These are phyloP conservation scores for Panopea generosa DNA, from an alignment of 2,888 invertebrate genomes.

Conservation along the genomic window DNA sequence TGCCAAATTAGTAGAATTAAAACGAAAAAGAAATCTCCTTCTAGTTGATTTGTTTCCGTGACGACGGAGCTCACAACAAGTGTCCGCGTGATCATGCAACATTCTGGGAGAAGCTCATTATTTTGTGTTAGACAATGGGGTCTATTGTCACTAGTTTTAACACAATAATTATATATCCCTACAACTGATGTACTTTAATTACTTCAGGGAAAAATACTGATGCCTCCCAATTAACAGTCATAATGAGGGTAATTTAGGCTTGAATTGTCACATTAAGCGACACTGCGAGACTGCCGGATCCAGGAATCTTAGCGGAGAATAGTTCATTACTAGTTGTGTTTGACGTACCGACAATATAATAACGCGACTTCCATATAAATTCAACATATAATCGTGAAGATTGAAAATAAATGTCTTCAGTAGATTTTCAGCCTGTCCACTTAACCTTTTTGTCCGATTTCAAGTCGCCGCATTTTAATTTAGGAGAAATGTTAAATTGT, in stretches of 20 bases:
- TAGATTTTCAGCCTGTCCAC: too few relatives aligned
- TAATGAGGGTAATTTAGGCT: slow-evolving; percentile 58
- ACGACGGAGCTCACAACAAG: not conserved
- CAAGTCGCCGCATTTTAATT: too few relatives aligned
- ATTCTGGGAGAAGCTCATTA: slow-evolving; percentile 5
- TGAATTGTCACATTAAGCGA: slow-evolving; percentile 56
- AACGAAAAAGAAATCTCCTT: too few relatives aligned
- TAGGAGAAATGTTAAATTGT: too few relatives aligned
- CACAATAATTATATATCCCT: slow-evolving; percentile 54
- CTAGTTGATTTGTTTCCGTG: not conserved
- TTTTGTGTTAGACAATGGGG: slow-evolving; percentile 29
- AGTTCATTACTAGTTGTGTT: slow-evolving; percentile 20
- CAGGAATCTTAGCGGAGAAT: slow-evolving; percentile 13
- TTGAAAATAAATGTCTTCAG: not conserved
- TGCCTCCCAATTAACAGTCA: slow-evolving; percentile 56
- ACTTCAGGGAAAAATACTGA: slow-evolving; percentile 60
- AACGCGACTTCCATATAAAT: slow-evolving; percentile 15
- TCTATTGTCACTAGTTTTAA: slow-evolving; percentile 50
- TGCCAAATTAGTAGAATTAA: too few relatives aligned
- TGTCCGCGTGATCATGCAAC: slow-evolving; percentile 1
- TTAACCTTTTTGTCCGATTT: too few relatives aligned
- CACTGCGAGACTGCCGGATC: slow-evolving; percentile 21
- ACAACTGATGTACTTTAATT: slow-evolving; percentile 59
- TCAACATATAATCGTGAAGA: slow-evolving; percentile 17
- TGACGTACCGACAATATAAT: slow-evolving; percentile 40